Evolutionary conservation across 2,797 vertebrate genomes (phyloP).

Genomic region (Gila robusta): DNA sequence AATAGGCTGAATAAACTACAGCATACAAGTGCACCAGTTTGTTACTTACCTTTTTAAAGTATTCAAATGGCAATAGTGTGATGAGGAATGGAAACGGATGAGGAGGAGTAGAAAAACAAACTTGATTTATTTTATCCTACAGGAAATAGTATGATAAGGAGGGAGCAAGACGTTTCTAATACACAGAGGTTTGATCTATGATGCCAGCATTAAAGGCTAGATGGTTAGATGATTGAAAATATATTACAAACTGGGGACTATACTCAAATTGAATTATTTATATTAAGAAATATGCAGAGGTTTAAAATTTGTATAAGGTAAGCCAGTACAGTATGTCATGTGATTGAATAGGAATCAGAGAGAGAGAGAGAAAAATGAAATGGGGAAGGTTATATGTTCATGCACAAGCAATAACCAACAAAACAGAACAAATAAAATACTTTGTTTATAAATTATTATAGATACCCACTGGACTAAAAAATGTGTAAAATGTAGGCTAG

Average conservation of each 20-base stretch:
- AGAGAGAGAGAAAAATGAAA: not conserved
- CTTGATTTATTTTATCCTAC: not conserved
- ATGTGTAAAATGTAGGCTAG: not conserved
- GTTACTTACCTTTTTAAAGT: not conserved
- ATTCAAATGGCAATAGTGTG: not conserved
- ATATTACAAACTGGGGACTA: not conserved
- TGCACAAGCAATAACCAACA: not conserved
- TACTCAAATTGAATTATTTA: not conserved
- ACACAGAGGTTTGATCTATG: not conserved
- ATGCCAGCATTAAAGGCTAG: not conserved
- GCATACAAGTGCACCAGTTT: not conserved
- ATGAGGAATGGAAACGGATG: not conserved
- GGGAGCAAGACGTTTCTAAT: not conserved
- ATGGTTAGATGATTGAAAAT: not conserved
- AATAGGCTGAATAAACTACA: not conserved
- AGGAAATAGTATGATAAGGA: conserved; percentile 1
- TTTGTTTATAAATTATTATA: not conserved
- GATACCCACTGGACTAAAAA: not conserved
- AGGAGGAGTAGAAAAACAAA: conserved; percentile 5
- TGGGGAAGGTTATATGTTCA: not conserved
- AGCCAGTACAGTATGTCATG: not conserved
- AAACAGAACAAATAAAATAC: not conserved
- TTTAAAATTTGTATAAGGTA: not conserved
- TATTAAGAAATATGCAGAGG: not conserved
- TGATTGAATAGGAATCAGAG: not conserved